phyloP scores from a whole-genome alignment of 2,797 vertebrate species.

The Pangasius larnaudii region DNA sequence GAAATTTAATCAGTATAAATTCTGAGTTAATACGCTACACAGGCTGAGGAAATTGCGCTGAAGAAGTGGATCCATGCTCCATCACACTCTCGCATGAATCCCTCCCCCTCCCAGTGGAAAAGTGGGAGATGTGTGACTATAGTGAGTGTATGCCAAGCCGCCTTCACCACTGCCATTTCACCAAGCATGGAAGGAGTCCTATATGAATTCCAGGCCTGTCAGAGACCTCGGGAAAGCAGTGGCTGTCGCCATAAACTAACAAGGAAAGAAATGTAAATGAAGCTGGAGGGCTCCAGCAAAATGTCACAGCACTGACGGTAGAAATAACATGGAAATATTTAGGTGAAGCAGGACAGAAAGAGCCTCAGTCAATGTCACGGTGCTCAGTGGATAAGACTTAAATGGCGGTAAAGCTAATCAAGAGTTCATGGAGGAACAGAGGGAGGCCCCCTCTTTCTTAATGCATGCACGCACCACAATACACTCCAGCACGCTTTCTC shows the following conservation, averaged over 20 bases:
- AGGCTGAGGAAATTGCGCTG: conserved; percentile 20
- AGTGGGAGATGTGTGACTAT: conserved; percentile 27
- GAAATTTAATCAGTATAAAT: conserved; percentile 42
- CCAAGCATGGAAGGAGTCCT: conserved; percentile 15
- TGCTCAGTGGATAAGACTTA: neutral
- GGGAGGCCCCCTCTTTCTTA: conserved; percentile 73
- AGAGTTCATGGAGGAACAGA: conserved; percentile 43
- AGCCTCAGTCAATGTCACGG: neutral
- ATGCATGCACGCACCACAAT: conserved; percentile 78
- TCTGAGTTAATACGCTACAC: conserved; percentile 24
- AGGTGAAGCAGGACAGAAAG: neutral
- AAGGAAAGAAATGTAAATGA: conserved; percentile 28
- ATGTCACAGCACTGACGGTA: conserved; percentile 9
- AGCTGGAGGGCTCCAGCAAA: conserved; percentile 17
- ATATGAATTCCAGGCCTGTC: conserved; percentile 18
- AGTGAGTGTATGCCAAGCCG: conserved; percentile 18
- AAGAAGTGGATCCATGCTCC: conserved; percentile 20
- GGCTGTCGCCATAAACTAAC: conserved; percentile 11
- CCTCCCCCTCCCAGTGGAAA: neutral
- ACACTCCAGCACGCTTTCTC: conserved; percentile 72
- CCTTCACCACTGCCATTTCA: conserved; percentile 35
- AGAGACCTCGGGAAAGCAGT: conserved; percentile 22
- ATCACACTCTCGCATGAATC: conserved; percentile 7
- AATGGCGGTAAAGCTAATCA: conserved; percentile 13
- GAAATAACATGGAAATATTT: conserved; percentile 27